Percentiles rank a stretch among this genome's conserved stretches.
Evolutionary conservation across 2,797 vertebrate genomes (phyloP).

Genomic region (Tokudaia tokunoshimensis): DNA sequence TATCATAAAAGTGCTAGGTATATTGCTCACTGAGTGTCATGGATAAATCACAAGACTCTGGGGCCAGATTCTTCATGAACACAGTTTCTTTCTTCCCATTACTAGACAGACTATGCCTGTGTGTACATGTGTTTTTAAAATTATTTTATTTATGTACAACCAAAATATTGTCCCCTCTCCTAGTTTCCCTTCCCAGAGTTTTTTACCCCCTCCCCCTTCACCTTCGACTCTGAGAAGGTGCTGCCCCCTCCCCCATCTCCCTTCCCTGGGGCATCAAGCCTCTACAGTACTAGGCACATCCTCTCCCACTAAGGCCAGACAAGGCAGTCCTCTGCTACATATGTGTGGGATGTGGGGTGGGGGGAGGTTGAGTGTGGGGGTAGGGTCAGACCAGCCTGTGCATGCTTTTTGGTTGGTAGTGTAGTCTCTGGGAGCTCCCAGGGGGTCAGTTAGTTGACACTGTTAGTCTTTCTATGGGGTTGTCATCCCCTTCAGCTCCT

Average conservation of each 20-base stretch:
- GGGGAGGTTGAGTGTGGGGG: no score
- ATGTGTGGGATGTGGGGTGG: no score
- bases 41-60: not conserved
- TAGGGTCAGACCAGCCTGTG: not conserved
- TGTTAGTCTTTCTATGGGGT: not conserved
- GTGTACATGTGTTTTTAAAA: not conserved
- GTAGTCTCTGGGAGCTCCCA: not conserved
- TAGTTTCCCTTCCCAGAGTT: not conserved
- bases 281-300: not conserved
- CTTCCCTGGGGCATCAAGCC: not conserved
- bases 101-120: not conserved
- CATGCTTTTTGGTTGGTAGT: not conserved
- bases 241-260: not conserved
- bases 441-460: not conserved
- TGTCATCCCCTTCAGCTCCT: not conserved
- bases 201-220: not conserved
- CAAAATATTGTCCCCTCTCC: not conserved
- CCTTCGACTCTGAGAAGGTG: not conserved
- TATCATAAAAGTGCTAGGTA: not conserved
- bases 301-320: not conserved
- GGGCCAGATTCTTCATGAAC: not conserved
- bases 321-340: not conserved
- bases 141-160: not conserved
- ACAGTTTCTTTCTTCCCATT: not conserved
- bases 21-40: not conserved